Evolutionary conservation across 2,113 vertebrate genomes (phyloP).

Genomic region (Elgaria multicarinata): DNA sequence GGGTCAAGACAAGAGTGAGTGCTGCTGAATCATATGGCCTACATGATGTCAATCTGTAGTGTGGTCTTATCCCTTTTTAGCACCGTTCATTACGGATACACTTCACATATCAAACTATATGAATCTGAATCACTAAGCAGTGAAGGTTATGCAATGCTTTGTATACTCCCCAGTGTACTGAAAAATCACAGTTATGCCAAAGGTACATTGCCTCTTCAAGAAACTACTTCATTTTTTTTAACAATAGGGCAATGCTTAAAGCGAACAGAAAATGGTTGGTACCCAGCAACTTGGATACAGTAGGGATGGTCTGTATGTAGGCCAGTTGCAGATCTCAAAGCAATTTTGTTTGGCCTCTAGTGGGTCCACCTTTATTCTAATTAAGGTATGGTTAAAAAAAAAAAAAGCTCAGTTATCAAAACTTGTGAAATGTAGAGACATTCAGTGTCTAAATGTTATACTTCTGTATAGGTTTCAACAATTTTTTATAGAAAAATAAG

Average conservation of each 20-base stretch:
- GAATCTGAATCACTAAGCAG: constrained; percentile 36
- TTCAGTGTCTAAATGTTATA: not conserved
- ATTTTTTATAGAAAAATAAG: too few species aligned
- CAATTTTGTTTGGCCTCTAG: not conserved
- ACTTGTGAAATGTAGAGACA: not conserved
- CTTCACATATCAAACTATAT: constrained; percentile 34
- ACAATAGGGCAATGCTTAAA: too few species aligned
- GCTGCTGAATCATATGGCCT: not conserved
- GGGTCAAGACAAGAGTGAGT: not conserved
- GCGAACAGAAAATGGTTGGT: not conserved
- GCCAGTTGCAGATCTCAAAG: not conserved
- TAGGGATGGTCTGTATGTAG: not conserved
- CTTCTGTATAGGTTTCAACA: not conserved
- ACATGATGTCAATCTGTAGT: not conserved
- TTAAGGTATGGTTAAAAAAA: not conserved
- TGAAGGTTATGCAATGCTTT: constrained; percentile 36
- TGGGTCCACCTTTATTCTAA: too few species aligned
- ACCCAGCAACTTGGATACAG: not conserved
- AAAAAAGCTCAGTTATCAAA: too few species aligned
- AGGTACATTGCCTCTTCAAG: constrained; percentile 20
- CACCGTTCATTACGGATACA: constrained; percentile 3
- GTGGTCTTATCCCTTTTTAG: not conserved
- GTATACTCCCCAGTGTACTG: not conserved
- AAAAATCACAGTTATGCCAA: not conserved
- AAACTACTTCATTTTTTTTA: constrained; percentile 16